phyloP scores from a whole-genome alignment of 2,888 invertebrate genomes.

The Panopea generosa region DNA sequence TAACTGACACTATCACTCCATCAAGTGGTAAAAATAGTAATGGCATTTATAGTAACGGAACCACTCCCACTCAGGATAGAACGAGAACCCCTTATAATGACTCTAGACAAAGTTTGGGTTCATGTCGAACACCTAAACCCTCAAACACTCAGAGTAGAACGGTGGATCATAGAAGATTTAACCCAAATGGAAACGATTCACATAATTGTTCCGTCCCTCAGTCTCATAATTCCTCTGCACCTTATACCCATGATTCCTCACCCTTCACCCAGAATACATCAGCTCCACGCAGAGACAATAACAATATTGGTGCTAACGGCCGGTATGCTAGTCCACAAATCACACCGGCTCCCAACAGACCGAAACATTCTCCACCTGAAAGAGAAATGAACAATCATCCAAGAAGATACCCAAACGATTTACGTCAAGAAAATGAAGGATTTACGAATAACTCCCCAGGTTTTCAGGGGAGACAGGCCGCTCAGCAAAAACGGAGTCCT shows the following conservation, averaged over 20 bases:
- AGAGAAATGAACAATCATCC: slow-evolving; percentile 18
- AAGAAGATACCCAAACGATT: slow-evolving; percentile 15
- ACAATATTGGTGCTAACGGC: slow-evolving; percentile 43
- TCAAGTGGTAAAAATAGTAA: slow-evolving; percentile 8
- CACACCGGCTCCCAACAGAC: slow-evolving; percentile 45
- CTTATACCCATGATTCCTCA: slow-evolving; percentile 30
- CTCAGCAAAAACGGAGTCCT: slow-evolving; percentile 22
- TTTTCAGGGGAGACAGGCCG: slow-evolving; percentile 8
- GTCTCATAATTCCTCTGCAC: slow-evolving; percentile 32
- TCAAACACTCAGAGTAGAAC: slow-evolving; percentile 37
- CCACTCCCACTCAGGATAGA: slow-evolving; percentile 35
- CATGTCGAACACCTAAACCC: slow-evolving; percentile 53
- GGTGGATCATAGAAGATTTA: slow-evolving; percentile 50
- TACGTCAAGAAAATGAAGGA: slow-evolving; percentile 26
- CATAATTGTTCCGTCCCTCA: slow-evolving; percentile 41
- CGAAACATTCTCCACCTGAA: slow-evolving; percentile 47
- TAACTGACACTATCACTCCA: slow-evolving; percentile 3
- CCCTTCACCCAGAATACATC: slow-evolving; percentile 42
- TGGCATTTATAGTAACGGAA: slow-evolving; percentile 20
- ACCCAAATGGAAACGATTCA: slow-evolving; percentile 41
- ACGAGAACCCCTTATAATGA: slow-evolving; percentile 45
- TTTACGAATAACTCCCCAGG: slow-evolving; percentile 15
- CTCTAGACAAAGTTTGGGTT: slow-evolving; percentile 42
- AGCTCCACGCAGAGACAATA: slow-evolving; percentile 32
- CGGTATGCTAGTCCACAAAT: slow-evolving; percentile 54